Conservation (phyloP, 2,888 invertebrate genomes). For the Quadroppia sp. region DNA sequence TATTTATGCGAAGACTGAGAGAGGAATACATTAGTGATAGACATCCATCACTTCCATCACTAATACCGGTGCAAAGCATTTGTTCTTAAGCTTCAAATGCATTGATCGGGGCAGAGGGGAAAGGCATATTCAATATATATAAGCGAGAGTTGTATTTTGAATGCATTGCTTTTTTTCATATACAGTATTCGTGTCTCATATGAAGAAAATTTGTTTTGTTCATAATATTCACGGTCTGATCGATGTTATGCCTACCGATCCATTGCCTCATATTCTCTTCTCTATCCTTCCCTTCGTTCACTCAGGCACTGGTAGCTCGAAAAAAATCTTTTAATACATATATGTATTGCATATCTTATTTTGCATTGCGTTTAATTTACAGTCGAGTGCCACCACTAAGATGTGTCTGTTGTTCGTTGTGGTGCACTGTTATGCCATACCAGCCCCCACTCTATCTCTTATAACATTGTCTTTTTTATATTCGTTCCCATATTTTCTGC, state of each 20-base stretch:
- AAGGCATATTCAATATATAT: too few relatives aligned
- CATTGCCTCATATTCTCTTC: conserved; percentile 2
- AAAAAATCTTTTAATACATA: conserved; percentile 27
- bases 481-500: background rate
- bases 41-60: conserved; percentile 18
- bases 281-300: background rate
- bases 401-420: background rate
- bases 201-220: background rate
- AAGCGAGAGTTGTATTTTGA: background rate
- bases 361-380: conserved; percentile 31
- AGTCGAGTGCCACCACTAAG: conserved; percentile 31
- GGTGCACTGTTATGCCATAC: background rate
- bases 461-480: background rate
- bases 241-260: conserved; percentile 32
- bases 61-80: background rate
- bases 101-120: background rate
- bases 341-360: conserved; percentile 25
- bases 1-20: conserved; percentile 16
- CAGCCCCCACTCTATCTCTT: background rate
- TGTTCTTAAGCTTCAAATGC: conserved; percentile 8
- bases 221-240: conserved; percentile 31
- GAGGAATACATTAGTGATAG: conserved; percentile 25
- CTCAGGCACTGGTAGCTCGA: background rate
- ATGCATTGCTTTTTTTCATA: background rate
- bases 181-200: background rate